Conservation (phyloP, 2,797 vertebrate species). For the Chelonia mydas region DNA sequence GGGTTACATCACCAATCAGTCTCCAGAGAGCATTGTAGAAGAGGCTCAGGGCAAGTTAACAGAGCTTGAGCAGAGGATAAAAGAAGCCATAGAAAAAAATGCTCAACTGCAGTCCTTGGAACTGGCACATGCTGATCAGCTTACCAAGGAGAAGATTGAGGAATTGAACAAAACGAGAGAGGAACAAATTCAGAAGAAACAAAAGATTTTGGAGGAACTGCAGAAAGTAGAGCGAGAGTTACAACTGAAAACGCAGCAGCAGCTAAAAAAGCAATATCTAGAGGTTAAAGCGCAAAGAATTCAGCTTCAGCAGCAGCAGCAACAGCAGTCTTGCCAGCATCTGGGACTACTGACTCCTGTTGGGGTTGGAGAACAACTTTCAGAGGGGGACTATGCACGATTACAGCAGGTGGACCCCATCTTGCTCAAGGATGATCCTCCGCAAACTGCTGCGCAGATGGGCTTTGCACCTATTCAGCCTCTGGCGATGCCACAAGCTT, state of each 20-base stretch:
- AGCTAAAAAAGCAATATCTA: constrained; percentile 88
- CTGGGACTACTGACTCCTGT: constrained; percentile 85
- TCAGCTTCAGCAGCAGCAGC: constrained; percentile 85
- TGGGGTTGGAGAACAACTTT: constrained; percentile 86
- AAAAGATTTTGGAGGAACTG: constrained; percentile 89
- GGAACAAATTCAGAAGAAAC: constrained; percentile 89
- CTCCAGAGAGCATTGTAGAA: constrained; percentile 91
- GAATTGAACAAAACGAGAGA: constrained; percentile 88
- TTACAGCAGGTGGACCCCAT: constrained; percentile 87
- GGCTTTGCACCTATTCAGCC: constrained; percentile 87
- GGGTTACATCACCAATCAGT: constrained; percentile 89
- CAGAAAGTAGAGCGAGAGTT: constrained; percentile 88
- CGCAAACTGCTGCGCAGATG: constrained; percentile 84
- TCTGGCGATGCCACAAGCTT: constrained; percentile 85
- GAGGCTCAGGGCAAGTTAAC: constrained; percentile 90
- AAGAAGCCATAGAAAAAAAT: constrained; percentile 90
- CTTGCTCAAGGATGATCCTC: constrained; percentile 86
- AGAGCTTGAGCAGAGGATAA: constrained; percentile 89
- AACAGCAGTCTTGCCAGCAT: constrained; percentile 85
- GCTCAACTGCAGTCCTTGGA: constrained; percentile 89
- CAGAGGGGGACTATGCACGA: constrained; percentile 87
- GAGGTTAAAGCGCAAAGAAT: constrained; percentile 88
- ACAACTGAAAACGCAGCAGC: constrained; percentile 88
- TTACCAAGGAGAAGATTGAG: constrained; percentile 90
- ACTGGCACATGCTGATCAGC: constrained; percentile 87